Base-by-base conservation (phyloP, 64 coral and sea anemone species). In the Stylophora pistillata region DNA sequence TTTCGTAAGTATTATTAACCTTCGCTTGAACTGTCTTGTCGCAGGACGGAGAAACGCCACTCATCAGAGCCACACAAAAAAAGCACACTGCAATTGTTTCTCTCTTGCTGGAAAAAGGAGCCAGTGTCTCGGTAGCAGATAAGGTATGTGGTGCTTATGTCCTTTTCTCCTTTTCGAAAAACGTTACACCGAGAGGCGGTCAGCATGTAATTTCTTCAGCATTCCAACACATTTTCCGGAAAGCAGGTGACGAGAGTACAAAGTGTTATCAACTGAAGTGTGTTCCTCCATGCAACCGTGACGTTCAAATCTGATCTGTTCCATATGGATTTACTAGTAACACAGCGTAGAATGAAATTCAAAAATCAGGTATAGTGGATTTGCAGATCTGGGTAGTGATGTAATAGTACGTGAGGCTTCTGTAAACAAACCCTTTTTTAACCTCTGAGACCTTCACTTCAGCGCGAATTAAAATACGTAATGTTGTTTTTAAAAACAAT, bases 81-180 rank as follows among this genome's bases (percentile, higher is more conserved):
- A 95, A 94, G 74, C 96, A 99, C 77, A 95, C 96, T 0, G 93
- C 92, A 27, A 90, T 95, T 16, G 93, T 95, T 0, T 63, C 93
- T 69, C 78, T 99, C 56, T 62, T 99, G 71, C 79, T 99, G n/a
- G 96, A 99, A 20, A 99, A 99, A 73, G 93, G 93, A 47, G 96
- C 96, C 15, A 77, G 81, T 28, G 90, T 99, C 16, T 93, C 93
- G 15, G 88, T 88, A 15, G 82, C 86, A 41, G 93, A 99, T 77
- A 99, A 90, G 86, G 96, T 99, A 72, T 3, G 90, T 86, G 65
- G 7, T 47, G 37, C 7, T 3, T 70, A 18, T 72, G 5, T 58
- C 10, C n/a, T 30, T 21, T 23, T 23, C 26, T 47, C 23, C 9
- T 17, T 58, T n/a, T 30, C 23, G 63, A n/a, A n/a, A 23, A 20